Conservation (phyloP, 64 coral and sea anemone genomes). For the Actinia equina region DNA sequence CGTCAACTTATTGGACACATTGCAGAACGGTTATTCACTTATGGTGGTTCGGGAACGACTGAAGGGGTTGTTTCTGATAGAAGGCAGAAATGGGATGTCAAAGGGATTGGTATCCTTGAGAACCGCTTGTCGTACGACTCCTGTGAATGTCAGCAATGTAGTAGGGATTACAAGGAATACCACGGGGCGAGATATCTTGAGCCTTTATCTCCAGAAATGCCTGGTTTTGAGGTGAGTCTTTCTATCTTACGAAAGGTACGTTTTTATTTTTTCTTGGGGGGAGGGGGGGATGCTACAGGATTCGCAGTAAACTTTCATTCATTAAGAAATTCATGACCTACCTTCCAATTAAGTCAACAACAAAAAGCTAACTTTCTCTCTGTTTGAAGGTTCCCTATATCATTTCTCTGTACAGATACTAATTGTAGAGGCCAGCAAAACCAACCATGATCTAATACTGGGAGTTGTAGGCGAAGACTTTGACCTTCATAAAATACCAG, state of each 20-base stretch:
- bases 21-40: background rate
- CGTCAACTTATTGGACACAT: background rate
- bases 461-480: background rate
- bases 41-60: background rate
- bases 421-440: background rate
- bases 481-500: background rate
- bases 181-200: background rate
- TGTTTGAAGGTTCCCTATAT: too few relatives aligned
- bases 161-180: background rate
- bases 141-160: background rate
- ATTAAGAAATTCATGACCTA: too few relatives aligned
- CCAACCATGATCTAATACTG: background rate
- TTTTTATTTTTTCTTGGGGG: too few relatives aligned
- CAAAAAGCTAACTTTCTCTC: too few relatives aligned
- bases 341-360: too few relatives aligned
- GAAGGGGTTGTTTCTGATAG: background rate
- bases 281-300: too few relatives aligned
- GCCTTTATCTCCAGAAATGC: background rate
- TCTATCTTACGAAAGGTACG: too few relatives aligned
- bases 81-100: background rate
- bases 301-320: too few relatives aligned
- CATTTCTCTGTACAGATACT: background rate
- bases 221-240: background rate
- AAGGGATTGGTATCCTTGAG: background rate
- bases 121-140: slow-evolving; percentile 1